Percentiles rank a stretch among this genome's conserved stretches.
phyloP scores from a whole-genome alignment of 2,797 vertebrate genomes.

The Erethizon dorsatum region DNA sequence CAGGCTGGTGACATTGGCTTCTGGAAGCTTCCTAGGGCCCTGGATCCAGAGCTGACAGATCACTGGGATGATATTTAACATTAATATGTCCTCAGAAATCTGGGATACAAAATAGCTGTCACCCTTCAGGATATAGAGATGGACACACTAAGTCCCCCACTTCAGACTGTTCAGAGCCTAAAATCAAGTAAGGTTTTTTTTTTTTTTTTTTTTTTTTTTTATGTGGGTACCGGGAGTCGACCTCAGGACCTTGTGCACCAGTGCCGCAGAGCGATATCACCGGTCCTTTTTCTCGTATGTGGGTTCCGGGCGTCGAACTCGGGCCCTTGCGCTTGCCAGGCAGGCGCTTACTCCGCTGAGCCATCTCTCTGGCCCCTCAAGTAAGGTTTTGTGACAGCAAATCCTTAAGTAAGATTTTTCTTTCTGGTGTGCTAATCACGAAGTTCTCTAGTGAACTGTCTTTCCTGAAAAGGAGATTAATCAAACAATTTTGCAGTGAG shows the following conservation, averaged over 20 bases:
- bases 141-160: not conserved
- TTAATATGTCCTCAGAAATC: not conserved
- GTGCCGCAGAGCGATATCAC: too few species aligned
- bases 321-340: too few species aligned
- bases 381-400: not conserved
- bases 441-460: not conserved
- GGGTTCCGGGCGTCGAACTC: too few species aligned
- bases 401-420: not conserved
- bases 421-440: not conserved
- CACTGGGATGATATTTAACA: not conserved
- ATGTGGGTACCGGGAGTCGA: too few species aligned
- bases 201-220: too few species aligned
- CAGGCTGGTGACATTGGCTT: not conserved
- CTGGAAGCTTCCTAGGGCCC: constrained; percentile 27
- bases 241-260: too few species aligned
- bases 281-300: too few species aligned
- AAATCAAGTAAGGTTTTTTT: not conserved
- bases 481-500: not conserved
- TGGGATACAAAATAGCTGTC: not conserved
- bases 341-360: too few species aligned
- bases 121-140: not conserved
- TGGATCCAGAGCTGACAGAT: not conserved
- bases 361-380: too few species aligned
- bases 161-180: not conserved
- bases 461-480: constrained; percentile 49